Conservation (phyloP, 2,888 invertebrate species). For the Galerucella pusilla region DNA sequence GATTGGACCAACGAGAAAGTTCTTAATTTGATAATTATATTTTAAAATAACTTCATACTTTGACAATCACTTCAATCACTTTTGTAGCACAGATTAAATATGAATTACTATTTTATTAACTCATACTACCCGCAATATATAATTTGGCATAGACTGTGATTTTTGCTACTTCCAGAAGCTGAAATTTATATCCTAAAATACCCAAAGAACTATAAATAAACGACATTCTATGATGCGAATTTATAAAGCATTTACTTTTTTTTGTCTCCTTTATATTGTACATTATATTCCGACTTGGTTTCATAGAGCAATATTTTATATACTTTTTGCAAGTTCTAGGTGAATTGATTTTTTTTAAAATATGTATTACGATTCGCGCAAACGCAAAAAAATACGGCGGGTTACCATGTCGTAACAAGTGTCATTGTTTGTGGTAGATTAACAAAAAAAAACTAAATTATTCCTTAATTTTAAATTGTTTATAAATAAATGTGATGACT, state of each 20-base stretch:
- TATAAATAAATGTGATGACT: constrained; percentile 62
- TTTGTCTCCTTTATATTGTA: constrained; percentile 37
- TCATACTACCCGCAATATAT: too few relatives aligned
- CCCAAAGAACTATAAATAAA: constrained; percentile 12
- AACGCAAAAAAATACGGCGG: constrained; percentile 41
- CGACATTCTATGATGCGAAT: constrained; percentile 1
- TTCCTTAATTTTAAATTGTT: constrained; percentile 58
- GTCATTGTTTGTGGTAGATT: constrained; percentile 52
- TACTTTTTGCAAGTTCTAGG: constrained; percentile 39
- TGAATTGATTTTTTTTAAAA: constrained; percentile 31
- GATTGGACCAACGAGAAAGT: too few relatives aligned
- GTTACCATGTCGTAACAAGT: constrained; percentile 52
- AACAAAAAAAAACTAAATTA: constrained; percentile 56
- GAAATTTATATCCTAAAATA: not conserved
- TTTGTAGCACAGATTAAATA: too few relatives aligned
- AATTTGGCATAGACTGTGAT: not conserved
- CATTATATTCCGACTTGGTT: constrained; percentile 31
- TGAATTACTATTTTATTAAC: too few relatives aligned
- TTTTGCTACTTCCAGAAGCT: not conserved
- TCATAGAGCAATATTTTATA: constrained; percentile 43
- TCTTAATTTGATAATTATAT: too few relatives aligned
- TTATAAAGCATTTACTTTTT: constrained; percentile 43
- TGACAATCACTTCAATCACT: too few relatives aligned
- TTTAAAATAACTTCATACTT: too few relatives aligned
- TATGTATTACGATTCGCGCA: constrained; percentile 34